Conservation (phyloP, 2,797 vertebrate genomes). For the Erpetoichthys calabaricus region DNA sequence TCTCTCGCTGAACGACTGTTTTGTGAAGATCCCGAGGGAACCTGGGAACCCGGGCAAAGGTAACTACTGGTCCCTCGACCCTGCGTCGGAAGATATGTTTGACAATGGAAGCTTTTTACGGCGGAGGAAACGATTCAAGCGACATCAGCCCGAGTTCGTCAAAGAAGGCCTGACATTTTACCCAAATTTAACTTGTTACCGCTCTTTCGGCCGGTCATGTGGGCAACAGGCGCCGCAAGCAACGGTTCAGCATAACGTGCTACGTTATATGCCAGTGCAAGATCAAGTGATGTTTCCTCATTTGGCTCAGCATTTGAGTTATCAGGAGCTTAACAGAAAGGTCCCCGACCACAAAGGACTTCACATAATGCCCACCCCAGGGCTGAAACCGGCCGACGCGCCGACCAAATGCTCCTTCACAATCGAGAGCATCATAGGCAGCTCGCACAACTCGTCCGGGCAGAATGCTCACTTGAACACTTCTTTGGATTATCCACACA, state of each 20-base stretch:
- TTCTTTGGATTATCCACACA: conserved; percentile 32
- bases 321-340: conserved; percentile 33
- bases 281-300: conserved; percentile 31
- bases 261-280: conserved; percentile 34
- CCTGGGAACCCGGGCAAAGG: conserved; percentile 79
- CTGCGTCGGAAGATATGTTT: conserved; percentile 82
- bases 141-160: conserved; percentile 40
- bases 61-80: conserved; percentile 80
- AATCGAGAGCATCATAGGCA: conserved; percentile 71
- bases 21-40: conserved; percentile 67
- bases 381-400: conserved; percentile 18
- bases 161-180: conserved; percentile 46
- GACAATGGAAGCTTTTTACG: conserved; percentile 81
- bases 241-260: conserved; percentile 26
- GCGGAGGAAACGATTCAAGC: conserved; percentile 73
- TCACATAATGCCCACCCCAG: conserved; percentile 9
- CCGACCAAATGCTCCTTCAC: conserved; percentile 59
- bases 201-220: conserved; percentile 40
- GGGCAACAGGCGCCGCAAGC: conserved; percentile 29
- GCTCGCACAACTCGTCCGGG: conserved; percentile 17
- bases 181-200: conserved; percentile 35
- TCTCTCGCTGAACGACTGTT: conserved; percentile 69
- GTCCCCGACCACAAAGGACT: conserved; percentile 27
- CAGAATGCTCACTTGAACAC: conserved; percentile 7
- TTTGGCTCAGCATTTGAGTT: conserved; percentile 21